Evolutionary conservation across 2,797 vertebrate species (phyloP), one percentile per base, ranked within the genome.

Genomic region (Thaleichthys pacificus): DNA sequence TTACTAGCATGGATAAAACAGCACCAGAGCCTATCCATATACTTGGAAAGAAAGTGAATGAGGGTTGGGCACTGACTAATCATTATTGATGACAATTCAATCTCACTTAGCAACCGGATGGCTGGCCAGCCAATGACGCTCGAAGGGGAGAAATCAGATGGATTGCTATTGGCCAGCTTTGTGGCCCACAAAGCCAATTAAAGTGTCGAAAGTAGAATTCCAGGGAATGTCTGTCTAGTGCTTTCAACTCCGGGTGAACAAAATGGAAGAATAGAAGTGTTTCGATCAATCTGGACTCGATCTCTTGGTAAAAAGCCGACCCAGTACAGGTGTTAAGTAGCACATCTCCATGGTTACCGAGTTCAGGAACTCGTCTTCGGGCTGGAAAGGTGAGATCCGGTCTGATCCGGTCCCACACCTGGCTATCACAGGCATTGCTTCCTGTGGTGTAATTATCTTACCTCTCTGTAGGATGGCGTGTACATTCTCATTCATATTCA

Each of bases 61-160:
- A 71, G 85, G 69, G 77, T 79, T 80, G 12, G 28, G 61, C 85
- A 74, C 70, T 21, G 63, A 72, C 87, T 87, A 88, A 91, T 90
- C 81, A 80, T 84, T 91, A 89, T 87, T 87, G 86, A 91, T 90
- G 88, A 83, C 80, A 80, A 83, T 88, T 88, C 86, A 80, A 72
- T 89, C 85, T 83, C 77, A 83, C 80, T 89, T 85, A 86, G 79
- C 72, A 28, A 66, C 73, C 17, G 74, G 76, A 77, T 74, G 81
- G 68, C 81, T 81, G 80, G 83, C 77, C 78, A 82, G 82, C 74
- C 84, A 74, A 81, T 80, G 80, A 68, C 75, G 72, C 82, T 80
- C 17, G 15, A 62, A 73, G 80, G 66, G 70, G 61, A 17, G 19
- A 49, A 54, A 21, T 57, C 62, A 66, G 14, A n/a, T 38, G 73